phyloP scores from a whole-genome alignment of 2,888 invertebrate species.

The Thysanoteuthis rhombus region DNA sequence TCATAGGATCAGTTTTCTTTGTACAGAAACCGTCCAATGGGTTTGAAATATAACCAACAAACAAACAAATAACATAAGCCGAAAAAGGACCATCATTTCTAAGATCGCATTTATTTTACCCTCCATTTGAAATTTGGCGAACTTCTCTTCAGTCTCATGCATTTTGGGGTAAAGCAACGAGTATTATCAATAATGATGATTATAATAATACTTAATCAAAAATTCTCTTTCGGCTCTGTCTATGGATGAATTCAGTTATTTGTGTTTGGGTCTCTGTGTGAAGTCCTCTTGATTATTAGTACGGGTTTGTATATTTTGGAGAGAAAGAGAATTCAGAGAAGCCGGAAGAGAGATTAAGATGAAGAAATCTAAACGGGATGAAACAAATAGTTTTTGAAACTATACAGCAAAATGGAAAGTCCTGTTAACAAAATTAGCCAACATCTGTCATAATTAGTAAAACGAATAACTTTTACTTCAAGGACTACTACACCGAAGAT shows the following conservation, averaged over 20 bases:
- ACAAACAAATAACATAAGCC: not conserved
- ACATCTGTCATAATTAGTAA: not conserved
- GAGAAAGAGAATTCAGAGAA: not conserved
- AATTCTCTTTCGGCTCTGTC: not conserved
- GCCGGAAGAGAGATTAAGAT: not conserved
- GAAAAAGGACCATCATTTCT: not conserved
- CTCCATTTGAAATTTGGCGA: not conserved
- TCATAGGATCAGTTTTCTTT: not conserved
- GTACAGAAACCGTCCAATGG: not conserved
- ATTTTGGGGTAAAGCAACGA: not conserved
- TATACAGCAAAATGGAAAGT: not conserved
- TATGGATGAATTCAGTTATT: not conserved
- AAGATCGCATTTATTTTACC: not conserved
- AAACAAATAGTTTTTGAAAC: not conserved
- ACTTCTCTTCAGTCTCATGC: not conserved
- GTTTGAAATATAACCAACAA: not conserved
- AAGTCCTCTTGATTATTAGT: not conserved
- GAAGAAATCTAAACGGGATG: not conserved
- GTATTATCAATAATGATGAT: not conserved
- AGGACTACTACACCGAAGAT: no score
- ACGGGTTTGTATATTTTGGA: not conserved
- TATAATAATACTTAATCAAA: not conserved
- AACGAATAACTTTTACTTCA: not conserved
- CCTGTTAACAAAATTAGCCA: not conserved
- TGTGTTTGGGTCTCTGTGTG: not conserved